Evolutionary conservation across 2,888 invertebrate genomes (phyloP).

Genomic region (Trilocha varians): DNA sequence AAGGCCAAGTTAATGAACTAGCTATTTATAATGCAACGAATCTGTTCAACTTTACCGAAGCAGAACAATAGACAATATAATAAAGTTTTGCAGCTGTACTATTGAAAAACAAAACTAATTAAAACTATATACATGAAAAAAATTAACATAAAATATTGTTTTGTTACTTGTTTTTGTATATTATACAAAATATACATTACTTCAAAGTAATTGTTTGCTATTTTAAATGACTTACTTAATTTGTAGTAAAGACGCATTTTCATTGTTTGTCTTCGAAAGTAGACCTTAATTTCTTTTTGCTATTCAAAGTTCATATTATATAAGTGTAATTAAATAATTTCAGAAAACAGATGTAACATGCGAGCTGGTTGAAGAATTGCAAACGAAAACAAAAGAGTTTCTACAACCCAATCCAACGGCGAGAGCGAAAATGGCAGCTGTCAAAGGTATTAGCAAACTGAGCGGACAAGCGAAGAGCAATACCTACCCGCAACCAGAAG

Average conservation of each 20-base stretch:
- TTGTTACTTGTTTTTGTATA: background rate
- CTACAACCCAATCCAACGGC: slow-evolving; percentile 99
- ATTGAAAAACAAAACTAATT: background rate
- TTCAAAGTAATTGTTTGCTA: no score
- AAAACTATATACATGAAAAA: background rate
- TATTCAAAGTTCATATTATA: no score
- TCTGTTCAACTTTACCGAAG: background rate
- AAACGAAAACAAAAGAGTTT: slow-evolving; percentile 97
- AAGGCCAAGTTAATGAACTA: background rate
- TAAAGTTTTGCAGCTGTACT: background rate
- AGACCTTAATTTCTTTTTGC: no score
- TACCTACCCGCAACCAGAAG: slow-evolving; percentile 99
- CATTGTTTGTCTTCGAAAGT: no score
- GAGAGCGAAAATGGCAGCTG: slow-evolving; percentile 94
- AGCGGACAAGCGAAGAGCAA: slow-evolving; percentile 97
- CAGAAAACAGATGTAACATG: slow-evolving; percentile 99
- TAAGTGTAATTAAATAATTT: slow-evolving; percentile 14
- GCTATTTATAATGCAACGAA: background rate
- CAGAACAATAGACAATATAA: background rate
- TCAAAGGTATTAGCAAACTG: slow-evolving; percentile 96
- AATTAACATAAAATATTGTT: background rate
- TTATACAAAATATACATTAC: no score
- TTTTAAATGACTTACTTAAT: no score
- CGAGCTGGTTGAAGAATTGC: slow-evolving; percentile 96
- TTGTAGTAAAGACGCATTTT: no score